phyloP scores from a whole-genome alignment of 2,797 vertebrate genomes.

The Periparus ater region DNA sequence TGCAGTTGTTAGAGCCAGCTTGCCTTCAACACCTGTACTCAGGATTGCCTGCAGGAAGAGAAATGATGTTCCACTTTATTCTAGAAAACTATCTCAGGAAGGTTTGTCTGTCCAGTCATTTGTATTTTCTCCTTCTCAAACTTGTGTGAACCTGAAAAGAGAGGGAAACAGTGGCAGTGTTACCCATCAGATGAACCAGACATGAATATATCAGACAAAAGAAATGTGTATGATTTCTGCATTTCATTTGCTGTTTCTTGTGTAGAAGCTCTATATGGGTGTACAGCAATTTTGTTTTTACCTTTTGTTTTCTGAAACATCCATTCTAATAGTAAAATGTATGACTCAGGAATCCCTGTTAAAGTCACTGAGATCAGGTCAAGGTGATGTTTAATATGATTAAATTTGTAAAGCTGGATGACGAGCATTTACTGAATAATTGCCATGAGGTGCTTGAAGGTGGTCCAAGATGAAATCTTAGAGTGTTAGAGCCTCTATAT shows the following conservation, averaged over 20 bases:
- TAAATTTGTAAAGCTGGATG: not conserved
- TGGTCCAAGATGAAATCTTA: not conserved
- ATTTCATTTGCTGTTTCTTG: not conserved
- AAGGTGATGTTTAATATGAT: not conserved
- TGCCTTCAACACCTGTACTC: conserved; percentile 31
- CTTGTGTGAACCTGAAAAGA: not conserved
- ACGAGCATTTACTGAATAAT: not conserved
- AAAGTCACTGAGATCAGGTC: not conserved
- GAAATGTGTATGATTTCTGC: not conserved
- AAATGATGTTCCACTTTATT: not conserved
- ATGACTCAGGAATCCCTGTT: not conserved
- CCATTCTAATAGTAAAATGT: not conserved
- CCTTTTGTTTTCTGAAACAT: not conserved
- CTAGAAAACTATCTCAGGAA: not conserved
- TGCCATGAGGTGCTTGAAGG: not conserved
- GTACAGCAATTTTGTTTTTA: not conserved
- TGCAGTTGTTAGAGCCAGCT: not conserved
- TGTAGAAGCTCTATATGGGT: not conserved
- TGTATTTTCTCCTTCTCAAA: not conserved
- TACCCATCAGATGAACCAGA: not conserved
- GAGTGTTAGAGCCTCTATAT: not conserved
- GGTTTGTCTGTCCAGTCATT: not conserved
- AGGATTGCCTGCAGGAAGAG: not conserved
- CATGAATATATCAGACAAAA: not conserved
- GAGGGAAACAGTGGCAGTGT: not conserved